Evolutionary conservation across 2,888 invertebrate species (phyloP), one percentile per base, ranked within the genome.

Genomic region (Dromius quadrimaculatus): DNA sequence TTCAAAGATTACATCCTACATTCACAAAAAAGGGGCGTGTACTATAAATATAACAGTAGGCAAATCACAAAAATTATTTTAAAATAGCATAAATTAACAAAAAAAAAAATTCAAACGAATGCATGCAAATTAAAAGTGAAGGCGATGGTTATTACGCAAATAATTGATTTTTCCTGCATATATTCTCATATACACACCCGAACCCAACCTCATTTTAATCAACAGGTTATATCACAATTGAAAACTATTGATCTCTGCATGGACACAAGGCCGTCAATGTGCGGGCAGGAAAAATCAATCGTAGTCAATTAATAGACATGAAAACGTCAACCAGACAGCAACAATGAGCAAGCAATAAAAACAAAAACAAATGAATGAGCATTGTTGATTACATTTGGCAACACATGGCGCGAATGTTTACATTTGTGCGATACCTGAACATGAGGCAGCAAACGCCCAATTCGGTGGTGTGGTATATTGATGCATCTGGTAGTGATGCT

Each of bases 361-460:
- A 32, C 9, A 32, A 32, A 32, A 32, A 32, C 9, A 32, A 32
- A 32, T 8, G 32, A n/a, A n/a, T n/a, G 19, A 17, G 45, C 41
- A 41, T 41, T 41, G 41, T 41, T 13, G 41, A n/a, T n/a, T n/a
- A n/a, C 41, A 13, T 11, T 41, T 8, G 13, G 41, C 41, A 45
- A 23, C 47, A 47, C 47, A 47, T 47, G 47, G 47, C 47, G 47
- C 47, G 47, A 20, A 47, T 61, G 61, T 61, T 61, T 36, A 61
- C 61, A 61, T 61, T 61, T n/a, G 57, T 57, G 59, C 20, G 36
- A 36, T 65, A 65, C 65, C 65, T 80, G 79, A 77, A 73, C 79
- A 78, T 22, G 77, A 74, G 72, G 79, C 75, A 74, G 78, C 77
- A 75, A 77, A 79, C 72, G 78, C 79, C 81, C 81, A 81, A 71